These are phyloP conservation scores for Caenorhabditis imperialis DNA, from an alignment of 2,888 invertebrate genomes.

Conservation along the genomic window DNA sequence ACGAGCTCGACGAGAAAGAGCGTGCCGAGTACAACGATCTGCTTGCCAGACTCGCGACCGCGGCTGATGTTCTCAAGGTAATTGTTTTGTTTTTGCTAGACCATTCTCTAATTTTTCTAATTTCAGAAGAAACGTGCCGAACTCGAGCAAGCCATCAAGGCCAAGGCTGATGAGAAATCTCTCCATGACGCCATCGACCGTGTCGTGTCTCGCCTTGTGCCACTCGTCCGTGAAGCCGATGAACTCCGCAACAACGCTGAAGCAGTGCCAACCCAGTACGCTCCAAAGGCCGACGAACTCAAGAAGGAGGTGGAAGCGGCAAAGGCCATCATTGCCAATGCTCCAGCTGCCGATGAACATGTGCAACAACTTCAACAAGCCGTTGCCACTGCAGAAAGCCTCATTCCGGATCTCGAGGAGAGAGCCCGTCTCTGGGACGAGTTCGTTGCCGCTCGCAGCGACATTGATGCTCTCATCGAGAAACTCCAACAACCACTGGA, in stretches of 20 bases:
- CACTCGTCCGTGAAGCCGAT: background rate
- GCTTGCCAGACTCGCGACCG: slow-evolving; percentile 58
- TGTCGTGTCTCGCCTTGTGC: too few relatives aligned
- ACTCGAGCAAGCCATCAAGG: too few relatives aligned
- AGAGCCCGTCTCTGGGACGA: slow-evolving; percentile 59
- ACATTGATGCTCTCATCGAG: slow-evolving; percentile 57
- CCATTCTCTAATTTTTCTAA: too few relatives aligned
- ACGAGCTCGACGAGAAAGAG: slow-evolving; percentile 59
- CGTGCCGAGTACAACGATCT: slow-evolving; percentile 58
- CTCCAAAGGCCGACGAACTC: slow-evolving; percentile 58
- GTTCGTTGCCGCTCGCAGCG: slow-evolving; percentile 64
- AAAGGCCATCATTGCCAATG: slow-evolving; percentile 33
- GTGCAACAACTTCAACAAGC: slow-evolving; percentile 48
- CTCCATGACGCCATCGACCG: too few relatives aligned
- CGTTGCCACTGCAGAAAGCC: slow-evolving; percentile 7
- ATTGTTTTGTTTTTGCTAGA: slow-evolving; percentile 1
- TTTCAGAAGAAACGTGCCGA: too few relatives aligned
- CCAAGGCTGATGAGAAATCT: too few relatives aligned
- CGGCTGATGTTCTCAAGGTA: slow-evolving; percentile 58
- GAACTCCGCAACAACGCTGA: slow-evolving; percentile 58
- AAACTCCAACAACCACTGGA: slow-evolving; percentile 54
- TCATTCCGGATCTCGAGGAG: slow-evolving; percentile 56
- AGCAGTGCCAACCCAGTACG: slow-evolving; percentile 59
- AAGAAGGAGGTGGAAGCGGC: slow-evolving; percentile 52
- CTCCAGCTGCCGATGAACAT: slow-evolving; percentile 42